phyloP scores from a whole-genome alignment of 37 sponge, comb jelly and placozoan genomes.

The Agelas oroides region DNA sequence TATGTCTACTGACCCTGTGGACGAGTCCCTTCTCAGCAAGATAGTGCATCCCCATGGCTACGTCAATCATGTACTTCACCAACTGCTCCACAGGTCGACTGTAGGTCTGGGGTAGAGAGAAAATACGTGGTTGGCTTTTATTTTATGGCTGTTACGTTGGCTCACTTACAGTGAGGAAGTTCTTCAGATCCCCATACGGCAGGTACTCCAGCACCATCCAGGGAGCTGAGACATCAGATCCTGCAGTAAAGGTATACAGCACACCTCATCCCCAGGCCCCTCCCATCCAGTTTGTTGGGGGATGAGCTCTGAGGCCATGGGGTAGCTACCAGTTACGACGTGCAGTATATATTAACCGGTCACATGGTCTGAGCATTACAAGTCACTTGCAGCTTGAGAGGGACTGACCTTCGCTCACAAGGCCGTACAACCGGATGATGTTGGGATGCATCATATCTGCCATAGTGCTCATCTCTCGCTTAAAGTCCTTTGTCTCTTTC shows the following conservation, averaged over 20 bases:
- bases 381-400: not conserved
- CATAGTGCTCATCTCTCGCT: constrained; percentile 40
- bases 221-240: not conserved
- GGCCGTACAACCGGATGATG: constrained; percentile 46
- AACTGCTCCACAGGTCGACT: constrained; percentile 16
- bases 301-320: too few relatives aligned
- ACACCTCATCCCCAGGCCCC: too few relatives aligned
- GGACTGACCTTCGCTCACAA: constrained; percentile 17
- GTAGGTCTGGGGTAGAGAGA: not conserved
- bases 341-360: too few relatives aligned
- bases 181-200: constrained; percentile 56
- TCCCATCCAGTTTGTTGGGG: too few relatives aligned
- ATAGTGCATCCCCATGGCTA: constrained; percentile 80
- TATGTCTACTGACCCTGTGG: constrained; percentile 52
- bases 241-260: not conserved
- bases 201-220: constrained; percentile 68
- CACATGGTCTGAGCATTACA: too few relatives aligned
- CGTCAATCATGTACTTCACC: constrained; percentile 78
- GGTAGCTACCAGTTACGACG: too few relatives aligned
- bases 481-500: not conserved
- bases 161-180: constrained; percentile 32
- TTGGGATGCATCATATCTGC: constrained; percentile 47
- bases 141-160: too few relatives aligned
- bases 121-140: too few relatives aligned
- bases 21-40: constrained; percentile 64